Evolutionary conservation across 2,113 vertebrate species (phyloP).

Genomic region (Upupa epops): DNA sequence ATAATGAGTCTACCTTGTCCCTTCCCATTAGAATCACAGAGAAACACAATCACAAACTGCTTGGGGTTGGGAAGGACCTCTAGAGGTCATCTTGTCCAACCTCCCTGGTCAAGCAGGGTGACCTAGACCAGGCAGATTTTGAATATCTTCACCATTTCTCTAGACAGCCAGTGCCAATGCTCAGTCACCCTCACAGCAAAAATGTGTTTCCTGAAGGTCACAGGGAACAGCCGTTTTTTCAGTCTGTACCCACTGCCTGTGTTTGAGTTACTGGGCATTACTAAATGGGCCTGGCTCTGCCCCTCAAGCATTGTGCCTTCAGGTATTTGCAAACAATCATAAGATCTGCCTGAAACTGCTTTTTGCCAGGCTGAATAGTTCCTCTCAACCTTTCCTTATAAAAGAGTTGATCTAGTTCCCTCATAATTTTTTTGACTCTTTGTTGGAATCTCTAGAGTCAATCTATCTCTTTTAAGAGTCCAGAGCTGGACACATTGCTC

Average conservation of each 20-base stretch:
- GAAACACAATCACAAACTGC: neutral
- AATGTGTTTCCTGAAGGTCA: neutral
- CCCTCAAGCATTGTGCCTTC: neutral
- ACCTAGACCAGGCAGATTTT: neutral
- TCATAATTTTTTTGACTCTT: neutral
- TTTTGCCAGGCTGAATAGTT: neutral
- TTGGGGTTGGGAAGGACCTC: neutral
- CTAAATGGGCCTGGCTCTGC: neutral
- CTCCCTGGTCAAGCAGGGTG: neutral
- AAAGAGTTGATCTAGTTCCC: too few relatives aligned
- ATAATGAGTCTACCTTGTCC: neutral
- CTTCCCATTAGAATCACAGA: neutral
- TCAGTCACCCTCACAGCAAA: neutral
- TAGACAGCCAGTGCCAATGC: neutral
- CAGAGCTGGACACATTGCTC: neutral
- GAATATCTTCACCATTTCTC: neutral
- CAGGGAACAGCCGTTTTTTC: neutral
- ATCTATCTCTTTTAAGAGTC: neutral
- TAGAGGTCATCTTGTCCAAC: neutral
- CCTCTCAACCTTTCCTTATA: neutral
- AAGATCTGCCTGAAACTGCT: neutral
- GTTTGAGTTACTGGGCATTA: neutral
- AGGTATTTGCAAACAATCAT: neutral
- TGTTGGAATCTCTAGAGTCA: accelerated
- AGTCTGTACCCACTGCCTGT: neutral